Evolutionary conservation across 2,797 vertebrate genomes (phyloP).

Genomic region (Betta splendens): DNA sequence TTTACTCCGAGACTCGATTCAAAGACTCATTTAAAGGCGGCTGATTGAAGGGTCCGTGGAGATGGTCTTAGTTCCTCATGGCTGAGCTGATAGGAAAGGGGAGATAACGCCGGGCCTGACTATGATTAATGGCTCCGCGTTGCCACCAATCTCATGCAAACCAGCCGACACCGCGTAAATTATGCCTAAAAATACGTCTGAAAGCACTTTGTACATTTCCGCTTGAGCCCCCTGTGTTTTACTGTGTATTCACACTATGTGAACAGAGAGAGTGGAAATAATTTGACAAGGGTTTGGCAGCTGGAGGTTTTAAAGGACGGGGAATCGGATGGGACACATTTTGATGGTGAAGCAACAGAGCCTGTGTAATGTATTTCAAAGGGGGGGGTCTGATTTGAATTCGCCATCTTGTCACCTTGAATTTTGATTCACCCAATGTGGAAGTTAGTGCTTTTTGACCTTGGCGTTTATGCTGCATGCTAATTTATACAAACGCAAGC

Average conservation of each 20-base stretch:
- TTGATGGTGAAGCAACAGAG: constrained; percentile 40
- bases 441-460: constrained; percentile 66
- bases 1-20: constrained; percentile 51
- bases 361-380: constrained; percentile 39
- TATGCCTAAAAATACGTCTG: constrained; percentile 45
- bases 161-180: constrained; percentile 43
- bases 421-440: constrained; percentile 49
- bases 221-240: constrained; percentile 17
- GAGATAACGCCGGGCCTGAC: constrained; percentile 56
- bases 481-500: constrained; percentile 82
- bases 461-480: constrained; percentile 63
- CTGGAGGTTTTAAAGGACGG: constrained; percentile 43
- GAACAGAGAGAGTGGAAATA: constrained; percentile 32
- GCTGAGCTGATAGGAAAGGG: constrained; percentile 52
- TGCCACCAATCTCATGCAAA: constrained; percentile 51
- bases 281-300: constrained; percentile 53
- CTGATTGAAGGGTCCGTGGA: constrained; percentile 62
- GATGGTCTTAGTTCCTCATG: constrained; percentile 64
- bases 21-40: constrained; percentile 40
- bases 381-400: constrained; percentile 63
- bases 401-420: constrained; percentile 46
- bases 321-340: constrained; percentile 30
- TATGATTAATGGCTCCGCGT: constrained; percentile 69
- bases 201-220: constrained; percentile 39
- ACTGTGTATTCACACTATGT: constrained; percentile 39